Base-by-base conservation (phyloP, 2,797 vertebrate species). In the Macrochelys suwanniensis region DNA sequence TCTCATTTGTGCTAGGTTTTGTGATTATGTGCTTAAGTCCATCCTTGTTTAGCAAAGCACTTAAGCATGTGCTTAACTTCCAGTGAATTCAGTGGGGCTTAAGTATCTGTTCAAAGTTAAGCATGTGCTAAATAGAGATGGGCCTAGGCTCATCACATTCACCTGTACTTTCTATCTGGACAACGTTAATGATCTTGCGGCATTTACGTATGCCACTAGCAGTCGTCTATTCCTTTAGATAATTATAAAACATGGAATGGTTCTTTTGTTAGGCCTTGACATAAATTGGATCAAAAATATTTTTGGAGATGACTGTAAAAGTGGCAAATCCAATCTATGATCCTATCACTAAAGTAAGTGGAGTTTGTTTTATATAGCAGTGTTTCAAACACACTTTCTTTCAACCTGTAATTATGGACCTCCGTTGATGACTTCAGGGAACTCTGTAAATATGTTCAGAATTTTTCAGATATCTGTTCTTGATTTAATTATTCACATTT, bases 251-350 rank as follows among this genome's bases (percentile, higher is more conserved):
- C 42, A 12, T 28, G 59, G 59, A 86, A 92, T 94, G 88, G 92
- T 93, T 95, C 80, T 54, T 68, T 90, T 85, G 54, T 84, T 25
- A 71, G 33, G 74, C 80, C 0, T 0, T n/a, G 10, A 12, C 85
- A 51, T 80, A 84, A 71, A 74, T 88, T 74, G 59, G 84, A 91
- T 89, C 65, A 65, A 82, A 85, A 90, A 54, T 54, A 54, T 54
- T 54, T 54, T 54, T 10, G 19, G 57, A 92, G 84, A 59, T 78
- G 65, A 74, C 84, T 88, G n/a, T 47, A 80, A 28, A 59, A 94
- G 93, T 77, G 74, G 92, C 71, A 92, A 42, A 92, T 93, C 92
- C 88, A 84, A 88, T 50, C 49, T 50, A 50, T 13, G 49, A 50
- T 50, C 49, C 49, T 13, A 50, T 82, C 89, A 33, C 78, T 0